Percentiles rank a stretch among this genome's conserved stretches.
Evolutionary conservation across 2,888 invertebrate species (phyloP).

Genomic region (Watsonalla cultraria): DNA sequence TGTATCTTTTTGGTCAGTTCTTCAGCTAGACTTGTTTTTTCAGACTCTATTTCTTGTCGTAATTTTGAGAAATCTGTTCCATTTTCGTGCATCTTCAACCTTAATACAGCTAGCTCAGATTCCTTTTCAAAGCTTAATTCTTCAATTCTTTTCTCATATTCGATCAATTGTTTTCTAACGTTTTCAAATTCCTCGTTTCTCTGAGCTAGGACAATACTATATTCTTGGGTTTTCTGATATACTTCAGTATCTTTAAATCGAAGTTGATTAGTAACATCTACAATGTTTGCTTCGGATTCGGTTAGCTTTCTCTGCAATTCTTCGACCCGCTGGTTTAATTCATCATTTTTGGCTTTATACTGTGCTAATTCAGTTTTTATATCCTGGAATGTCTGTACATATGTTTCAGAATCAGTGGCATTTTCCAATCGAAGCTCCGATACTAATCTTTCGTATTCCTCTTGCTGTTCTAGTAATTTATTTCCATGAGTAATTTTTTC

Average conservation of each 20-base stretch:
- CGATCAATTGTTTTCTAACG: slow-evolving; percentile 53
- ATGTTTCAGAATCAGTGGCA: slow-evolving; percentile 31
- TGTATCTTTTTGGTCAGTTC: slow-evolving; percentile 62
- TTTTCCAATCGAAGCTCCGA: slow-evolving; percentile 42
- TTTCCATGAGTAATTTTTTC: slow-evolving; percentile 65
- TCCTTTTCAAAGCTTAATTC: slow-evolving; percentile 75
- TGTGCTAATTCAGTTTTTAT: slow-evolving; percentile 42
- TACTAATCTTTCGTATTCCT: slow-evolving; percentile 63
- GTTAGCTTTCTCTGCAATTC: slow-evolving; percentile 35
- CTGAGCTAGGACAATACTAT: slow-evolving; percentile 45
- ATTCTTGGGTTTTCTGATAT: slow-evolving; percentile 61
- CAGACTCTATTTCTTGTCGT: slow-evolving; percentile 41
- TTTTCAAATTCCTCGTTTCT: slow-evolving; percentile 67
- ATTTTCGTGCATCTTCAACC: slow-evolving; percentile 74
- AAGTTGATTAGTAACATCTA: slow-evolving; percentile 48
- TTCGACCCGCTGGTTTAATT: slow-evolving; percentile 38
- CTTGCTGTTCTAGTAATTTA: slow-evolving; percentile 62
- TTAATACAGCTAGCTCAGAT: slow-evolving; percentile 72
- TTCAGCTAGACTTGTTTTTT: slow-evolving; percentile 45
- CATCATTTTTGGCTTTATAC: slow-evolving; percentile 39
- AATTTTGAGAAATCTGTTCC: slow-evolving; percentile 46
- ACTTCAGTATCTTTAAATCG: slow-evolving; percentile 60
- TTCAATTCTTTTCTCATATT: slow-evolving; percentile 64
- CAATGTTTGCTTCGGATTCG: slow-evolving; percentile 34
- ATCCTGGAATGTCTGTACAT: slow-evolving; percentile 37